Evolutionary conservation across 2,888 invertebrate genomes (phyloP), one percentile per base, ranked within the genome.

Genomic region (Crocallis elinguaria): DNA sequence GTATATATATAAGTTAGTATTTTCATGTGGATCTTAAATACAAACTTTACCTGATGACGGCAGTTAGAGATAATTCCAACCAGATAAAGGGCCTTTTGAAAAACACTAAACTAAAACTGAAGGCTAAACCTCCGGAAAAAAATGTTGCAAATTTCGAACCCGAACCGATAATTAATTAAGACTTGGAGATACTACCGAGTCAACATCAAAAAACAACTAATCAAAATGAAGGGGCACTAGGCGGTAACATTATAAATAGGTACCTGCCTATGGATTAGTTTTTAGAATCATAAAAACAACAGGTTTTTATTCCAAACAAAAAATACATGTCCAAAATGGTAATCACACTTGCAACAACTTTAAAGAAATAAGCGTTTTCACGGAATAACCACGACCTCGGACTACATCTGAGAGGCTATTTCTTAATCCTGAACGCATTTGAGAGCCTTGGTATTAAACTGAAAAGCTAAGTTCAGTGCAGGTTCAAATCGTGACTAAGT

Each of bases 371-470:
- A 62, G 21, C 63, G 51, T 58, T 68, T 63, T 64, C 65, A 56
- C 66, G 64, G 64, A 72, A 69, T 73, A 57, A 62, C 39, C 14
- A 44, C 62, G 72, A 69, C 83, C 81, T 81, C 75, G 79, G 66
- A 62, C 78, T 67, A 79, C 69, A 79, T 82, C 71, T 65, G 53
- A 66, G 60, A 42, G 57, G 57, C 61, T 66, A 66, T 80, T 81
- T 77, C 77, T 73, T 71, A 79, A 77, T 71, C 68, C 67, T 60
- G 68, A 74, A 67, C 65, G 62, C 60, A 61, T 67, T 73, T 67
- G 51, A 55, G 54, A 76, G 66, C 83, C 84, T 83, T 83, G 82
- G 74, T 84, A 82, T 80, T 81, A 77, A 54, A 64, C 71, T 71
- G 68, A 75, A 79, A 74, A 61, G 69, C 64, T 73, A 75, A 71